These are phyloP conservation scores for Metellina segmentata DNA, from an alignment of 2,888 invertebrate genomes.

Conservation along the genomic window DNA sequence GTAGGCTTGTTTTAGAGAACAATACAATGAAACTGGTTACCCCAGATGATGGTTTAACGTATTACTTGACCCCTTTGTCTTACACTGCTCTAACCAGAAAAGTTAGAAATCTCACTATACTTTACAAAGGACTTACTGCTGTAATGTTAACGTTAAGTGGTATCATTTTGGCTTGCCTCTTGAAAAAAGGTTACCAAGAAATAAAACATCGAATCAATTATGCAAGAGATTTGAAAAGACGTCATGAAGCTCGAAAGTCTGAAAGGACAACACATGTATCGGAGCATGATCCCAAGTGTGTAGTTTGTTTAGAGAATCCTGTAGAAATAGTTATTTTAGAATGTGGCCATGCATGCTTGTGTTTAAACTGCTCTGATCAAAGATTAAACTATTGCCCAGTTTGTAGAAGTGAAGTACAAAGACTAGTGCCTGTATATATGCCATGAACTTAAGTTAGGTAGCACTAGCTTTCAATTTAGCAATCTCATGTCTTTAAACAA, in stretches of 20 bases:
- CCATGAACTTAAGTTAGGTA: conserved; percentile 76
- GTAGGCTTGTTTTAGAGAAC: conserved; percentile 87
- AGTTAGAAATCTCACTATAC: conserved; percentile 86
- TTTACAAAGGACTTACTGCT: conserved; percentile 83
- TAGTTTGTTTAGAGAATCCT: conserved; percentile 92
- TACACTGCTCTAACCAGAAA: conserved; percentile 88
- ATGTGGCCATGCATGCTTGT: conserved; percentile 94
- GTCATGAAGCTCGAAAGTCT: conserved; percentile 49
- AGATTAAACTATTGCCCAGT: conserved; percentile 89
- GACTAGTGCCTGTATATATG: conserved; percentile 78
- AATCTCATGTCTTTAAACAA: not conserved
- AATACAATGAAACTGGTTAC: conserved; percentile 86
- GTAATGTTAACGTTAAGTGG: conserved; percentile 84
- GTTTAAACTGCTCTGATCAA: conserved; percentile 90
- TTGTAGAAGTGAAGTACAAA: conserved; percentile 84
- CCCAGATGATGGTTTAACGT: conserved; percentile 86
- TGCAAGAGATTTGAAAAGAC: conserved; percentile 18
- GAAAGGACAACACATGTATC: not conserved
- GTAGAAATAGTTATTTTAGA: conserved; percentile 93
- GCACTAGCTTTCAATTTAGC: not conserved
- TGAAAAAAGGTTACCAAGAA: conserved; percentile 22
- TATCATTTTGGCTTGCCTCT: conserved; percentile 35
- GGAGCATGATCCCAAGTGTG: conserved; percentile 85
- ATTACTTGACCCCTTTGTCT: conserved; percentile 90
- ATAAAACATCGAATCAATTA: conserved; percentile 29